A percentile compares a stretch with the other conserved stretches of the same genome.
Evolutionary conservation across 2,888 invertebrate genomes (phyloP).

Genomic region (Athalia cordata): DNA sequence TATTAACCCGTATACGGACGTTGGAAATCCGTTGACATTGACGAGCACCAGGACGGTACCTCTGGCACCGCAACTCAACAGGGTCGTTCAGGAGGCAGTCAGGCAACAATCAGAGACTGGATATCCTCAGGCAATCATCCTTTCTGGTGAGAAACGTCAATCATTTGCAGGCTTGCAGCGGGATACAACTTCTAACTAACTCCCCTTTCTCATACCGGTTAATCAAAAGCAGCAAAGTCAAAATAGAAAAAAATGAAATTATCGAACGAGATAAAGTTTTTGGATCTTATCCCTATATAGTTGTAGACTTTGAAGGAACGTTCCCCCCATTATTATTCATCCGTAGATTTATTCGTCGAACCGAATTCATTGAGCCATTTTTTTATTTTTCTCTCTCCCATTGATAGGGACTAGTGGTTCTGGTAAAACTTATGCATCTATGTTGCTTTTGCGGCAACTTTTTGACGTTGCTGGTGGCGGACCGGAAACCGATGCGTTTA

Average conservation of each 20-base stretch:
- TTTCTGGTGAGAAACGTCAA: constrained; percentile 80
- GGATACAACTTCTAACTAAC: not conserved
- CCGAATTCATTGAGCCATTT: too few relatives aligned
- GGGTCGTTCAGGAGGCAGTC: constrained; percentile 93
- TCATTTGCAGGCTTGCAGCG: not conserved
- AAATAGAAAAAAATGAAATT: not conserved
- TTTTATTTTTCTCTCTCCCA: constrained; percentile 49
- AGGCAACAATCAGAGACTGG: constrained; percentile 96
- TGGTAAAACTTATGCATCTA: constrained; percentile 95
- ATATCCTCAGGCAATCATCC: constrained; percentile 95
- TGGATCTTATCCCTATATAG: too few relatives aligned
- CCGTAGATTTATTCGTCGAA: too few relatives aligned
- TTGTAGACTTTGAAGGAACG: too few relatives aligned
- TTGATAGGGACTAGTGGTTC: constrained; percentile 90
- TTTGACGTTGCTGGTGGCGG: constrained; percentile 97
- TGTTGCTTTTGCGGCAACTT: constrained; percentile 91
- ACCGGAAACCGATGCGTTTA: constrained; percentile 96
- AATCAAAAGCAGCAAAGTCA: too few relatives aligned
- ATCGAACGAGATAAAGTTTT: not conserved
- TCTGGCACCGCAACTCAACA: constrained; percentile 87
- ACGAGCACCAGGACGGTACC: constrained; percentile 85
- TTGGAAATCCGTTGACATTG: constrained; percentile 90
- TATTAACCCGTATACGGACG: constrained; percentile 91
- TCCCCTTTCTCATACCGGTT: not conserved
- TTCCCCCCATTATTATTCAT: too few relatives aligned